phyloP scores from a whole-genome alignment of 2,113 vertebrate species.

The Mixornis gularis region DNA sequence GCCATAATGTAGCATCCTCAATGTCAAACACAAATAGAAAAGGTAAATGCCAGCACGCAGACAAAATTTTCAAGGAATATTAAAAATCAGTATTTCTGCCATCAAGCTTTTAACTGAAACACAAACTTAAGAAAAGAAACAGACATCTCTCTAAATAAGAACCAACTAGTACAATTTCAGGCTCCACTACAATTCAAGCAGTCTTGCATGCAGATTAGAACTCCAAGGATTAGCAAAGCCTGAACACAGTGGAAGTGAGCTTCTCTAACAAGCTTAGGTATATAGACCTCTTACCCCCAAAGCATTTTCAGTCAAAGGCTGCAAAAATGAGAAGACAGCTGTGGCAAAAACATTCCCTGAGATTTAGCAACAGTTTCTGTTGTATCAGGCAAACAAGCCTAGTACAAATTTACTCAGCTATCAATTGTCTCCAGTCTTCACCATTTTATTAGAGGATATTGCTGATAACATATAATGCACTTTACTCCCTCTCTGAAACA shows the following conservation, averaged over 20 bases:
- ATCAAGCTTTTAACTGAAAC: background rate
- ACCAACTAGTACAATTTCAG: background rate
- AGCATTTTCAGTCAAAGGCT: background rate
- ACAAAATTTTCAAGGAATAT: background rate
- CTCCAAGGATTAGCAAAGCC: background rate
- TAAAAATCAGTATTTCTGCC: background rate
- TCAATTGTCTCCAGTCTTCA: background rate
- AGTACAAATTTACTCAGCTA: background rate
- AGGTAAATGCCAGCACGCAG: background rate
- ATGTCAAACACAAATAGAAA: background rate
- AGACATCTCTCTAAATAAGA: background rate
- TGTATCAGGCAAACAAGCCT: background rate
- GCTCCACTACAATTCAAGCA: background rate
- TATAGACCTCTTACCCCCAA: background rate
- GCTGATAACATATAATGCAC: background rate
- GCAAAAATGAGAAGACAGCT: background rate
- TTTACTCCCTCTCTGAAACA: background rate
- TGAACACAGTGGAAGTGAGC: background rate
- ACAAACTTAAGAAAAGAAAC: background rate
- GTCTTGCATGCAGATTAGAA: background rate
- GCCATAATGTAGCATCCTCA: fast-evolving
- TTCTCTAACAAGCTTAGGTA: background rate
- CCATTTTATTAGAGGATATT: background rate
- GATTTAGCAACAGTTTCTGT: background rate
- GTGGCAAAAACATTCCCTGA: background rate